A percentile compares a stretch with the other conserved stretches of the same genome.
phyloP scores from a whole-genome alignment of 2,113 vertebrate species.

The human region GRCh38 chr5:38870001-38870500 shows the following conservation, averaged over 20 bases:
- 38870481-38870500: too few relatives aligned
- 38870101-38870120: background rate
- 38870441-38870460: too few relatives aligned
- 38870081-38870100: background rate
- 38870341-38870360: too few relatives aligned
- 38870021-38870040: background rate
- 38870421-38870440: too few relatives aligned
- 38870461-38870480: too few relatives aligned
- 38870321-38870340: too few relatives aligned
- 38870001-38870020: background rate
- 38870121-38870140: background rate
- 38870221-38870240: background rate
- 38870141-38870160: background rate
- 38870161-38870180: background rate
- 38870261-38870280: background rate
- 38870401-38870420: too few relatives aligned
- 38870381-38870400: too few relatives aligned
- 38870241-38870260: background rate
- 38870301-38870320: background rate
- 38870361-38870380: too few relatives aligned
- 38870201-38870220: background rate
- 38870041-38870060: background rate
- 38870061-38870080: background rate
- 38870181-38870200: background rate
- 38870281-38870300: background rate